Percentiles rank a stretch among this genome's conserved stretches.
phyloP scores from a whole-genome alignment of 2,888 invertebrate genomes.

The Orchestes rusci region DNA sequence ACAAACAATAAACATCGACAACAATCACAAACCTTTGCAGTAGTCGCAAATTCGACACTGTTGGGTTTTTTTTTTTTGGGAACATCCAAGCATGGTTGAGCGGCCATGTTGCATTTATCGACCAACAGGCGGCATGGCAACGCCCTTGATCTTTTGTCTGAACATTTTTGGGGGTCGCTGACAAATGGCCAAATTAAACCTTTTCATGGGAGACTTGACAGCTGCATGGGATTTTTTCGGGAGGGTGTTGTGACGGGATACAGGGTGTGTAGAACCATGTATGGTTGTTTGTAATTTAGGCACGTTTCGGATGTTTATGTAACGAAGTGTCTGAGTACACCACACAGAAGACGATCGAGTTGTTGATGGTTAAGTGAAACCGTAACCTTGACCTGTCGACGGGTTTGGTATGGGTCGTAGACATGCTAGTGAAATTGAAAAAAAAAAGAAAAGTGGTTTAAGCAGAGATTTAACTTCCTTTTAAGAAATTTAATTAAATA shows the following conservation, averaged over 20 bases:
- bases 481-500: no score
- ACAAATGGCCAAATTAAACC: constrained; percentile 21
- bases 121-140: constrained; percentile 40
- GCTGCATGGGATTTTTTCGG: constrained; percentile 8
- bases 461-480: no score
- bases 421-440: no score
- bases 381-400: no score
- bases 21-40: constrained; percentile 1
- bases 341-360: no score
- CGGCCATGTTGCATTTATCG: constrained; percentile 45
- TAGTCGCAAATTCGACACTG: constrained; percentile 18
- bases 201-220: constrained; percentile 19
- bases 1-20: constrained; percentile 3
- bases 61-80: constrained; percentile 19
- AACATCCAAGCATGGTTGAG: constrained; percentile 21
- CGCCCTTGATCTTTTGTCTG: constrained; percentile 35
- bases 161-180: constrained; percentile 10
- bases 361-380: no score
- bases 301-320: no score
- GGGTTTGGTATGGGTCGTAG: no score
- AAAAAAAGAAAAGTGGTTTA: no score
- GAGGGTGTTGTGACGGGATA: not conserved
- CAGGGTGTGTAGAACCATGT: constrained; percentile 1
- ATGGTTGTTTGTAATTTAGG: no score
- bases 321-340: no score